phyloP scores from a whole-genome alignment of 2,797 vertebrate species.

The Cyprinella venusta region DNA sequence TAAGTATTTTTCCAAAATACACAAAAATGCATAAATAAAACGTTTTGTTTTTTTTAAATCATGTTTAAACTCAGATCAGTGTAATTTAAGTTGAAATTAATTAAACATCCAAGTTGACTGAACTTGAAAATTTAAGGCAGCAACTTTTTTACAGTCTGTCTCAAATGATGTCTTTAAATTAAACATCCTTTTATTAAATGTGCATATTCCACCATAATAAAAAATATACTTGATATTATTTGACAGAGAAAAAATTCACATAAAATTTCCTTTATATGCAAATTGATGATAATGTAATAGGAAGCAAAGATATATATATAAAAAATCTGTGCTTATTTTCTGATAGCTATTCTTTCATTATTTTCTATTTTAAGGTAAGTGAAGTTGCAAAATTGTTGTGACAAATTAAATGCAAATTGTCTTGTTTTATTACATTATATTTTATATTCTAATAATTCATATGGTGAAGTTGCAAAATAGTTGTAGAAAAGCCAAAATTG shows the following conservation, averaged over 20 bases:
- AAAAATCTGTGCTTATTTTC: background rate
- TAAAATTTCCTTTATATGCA: background rate
- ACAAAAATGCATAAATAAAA: too few species aligned
- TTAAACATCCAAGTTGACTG: too few species aligned
- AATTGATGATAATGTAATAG: background rate
- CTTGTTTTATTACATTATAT: background rate
- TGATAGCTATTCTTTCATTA: background rate
- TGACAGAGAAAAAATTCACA: background rate
- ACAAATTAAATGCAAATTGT: background rate
- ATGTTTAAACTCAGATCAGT: too few species aligned
- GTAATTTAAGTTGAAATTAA: too few species aligned
- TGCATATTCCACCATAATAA: background rate
- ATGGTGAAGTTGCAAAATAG: background rate
- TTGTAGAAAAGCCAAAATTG: background rate
- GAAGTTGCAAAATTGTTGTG: background rate
- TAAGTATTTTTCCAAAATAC: too few species aligned
- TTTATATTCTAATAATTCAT: background rate
- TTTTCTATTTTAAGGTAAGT: background rate
- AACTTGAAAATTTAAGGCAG: too few species aligned
- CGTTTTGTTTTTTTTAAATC: too few species aligned
- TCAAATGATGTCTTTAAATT: background rate
- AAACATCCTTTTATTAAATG: background rate
- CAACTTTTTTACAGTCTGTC: background rate
- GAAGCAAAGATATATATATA: too few species aligned
- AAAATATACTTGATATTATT: background rate